Conservation (phyloP, 2,888 invertebrate genomes). For the Vandiemenella viatica region DNA sequence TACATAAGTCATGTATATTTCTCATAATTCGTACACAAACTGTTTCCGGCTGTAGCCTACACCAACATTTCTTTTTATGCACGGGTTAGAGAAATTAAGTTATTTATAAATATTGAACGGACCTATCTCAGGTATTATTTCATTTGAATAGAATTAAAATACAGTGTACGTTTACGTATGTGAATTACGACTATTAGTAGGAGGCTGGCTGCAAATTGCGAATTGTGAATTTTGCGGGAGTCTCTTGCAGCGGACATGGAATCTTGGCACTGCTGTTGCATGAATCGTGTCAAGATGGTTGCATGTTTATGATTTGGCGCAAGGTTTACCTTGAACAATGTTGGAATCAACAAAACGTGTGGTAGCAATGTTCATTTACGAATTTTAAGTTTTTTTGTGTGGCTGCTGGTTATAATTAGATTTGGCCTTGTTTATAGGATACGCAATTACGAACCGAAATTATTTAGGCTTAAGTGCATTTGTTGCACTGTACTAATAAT, state of each 20-base stretch:
- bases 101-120: slow-evolving; percentile 23
- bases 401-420: background rate
- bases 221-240: slow-evolving; percentile 14
- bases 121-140: slow-evolving; percentile 20
- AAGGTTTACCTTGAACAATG: slow-evolving; percentile 20
- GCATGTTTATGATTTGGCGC: slow-evolving; percentile 24
- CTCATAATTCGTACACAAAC: slow-evolving; percentile 15
- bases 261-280: slow-evolving; percentile 21
- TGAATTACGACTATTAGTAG: too few species aligned
- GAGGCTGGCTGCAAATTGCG: too few species aligned
- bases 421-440: background rate
- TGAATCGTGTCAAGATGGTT: slow-evolving; percentile 26
- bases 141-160: slow-evolving; percentile 6
- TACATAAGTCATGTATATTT: background rate
- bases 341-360: slow-evolving; percentile 4
- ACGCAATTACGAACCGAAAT: background rate
- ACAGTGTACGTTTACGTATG: too few species aligned
- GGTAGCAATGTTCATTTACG: too few species aligned
- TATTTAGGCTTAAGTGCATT: slow-evolving; percentile 9
- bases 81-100: slow-evolving; percentile 24
- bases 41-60: slow-evolving; percentile 24
- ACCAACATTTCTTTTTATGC: slow-evolving; percentile 25
- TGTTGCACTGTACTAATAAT: slow-evolving; percentile 10
- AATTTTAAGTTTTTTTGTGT: too few species aligned
- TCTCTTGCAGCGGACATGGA: slow-evolving; percentile 17